A percentile compares a stretch with the other conserved stretches of the same genome.
These are phyloP conservation scores for Galerucella nymphaeae DNA, from an alignment of 2,888 invertebrate species.

Conservation along the genomic window DNA sequence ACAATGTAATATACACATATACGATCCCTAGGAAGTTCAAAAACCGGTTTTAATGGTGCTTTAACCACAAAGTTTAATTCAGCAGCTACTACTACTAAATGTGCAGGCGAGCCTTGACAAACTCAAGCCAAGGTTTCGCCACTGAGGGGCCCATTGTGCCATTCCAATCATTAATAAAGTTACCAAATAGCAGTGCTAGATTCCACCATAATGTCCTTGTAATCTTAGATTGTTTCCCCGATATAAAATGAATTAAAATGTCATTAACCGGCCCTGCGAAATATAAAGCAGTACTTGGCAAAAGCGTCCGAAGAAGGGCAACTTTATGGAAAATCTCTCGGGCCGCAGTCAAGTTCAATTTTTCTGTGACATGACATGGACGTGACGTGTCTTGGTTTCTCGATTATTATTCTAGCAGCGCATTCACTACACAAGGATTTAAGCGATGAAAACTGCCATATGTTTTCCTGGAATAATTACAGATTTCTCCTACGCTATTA, in stretches of 20 bases:
- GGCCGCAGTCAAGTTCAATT: constrained; percentile 30
- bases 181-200: background rate
- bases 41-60: background rate
- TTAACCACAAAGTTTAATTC: too few species aligned
- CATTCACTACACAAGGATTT: constrained; percentile 20
- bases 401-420: constrained; percentile 28
- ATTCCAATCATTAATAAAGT: too few species aligned
- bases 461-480: constrained; percentile 30
- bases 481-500: constrained; percentile 4
- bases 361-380: constrained; percentile 36
- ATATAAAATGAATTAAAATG: background rate
- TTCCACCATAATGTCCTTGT: too few species aligned
- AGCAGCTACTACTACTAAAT: too few species aligned
- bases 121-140: too few species aligned
- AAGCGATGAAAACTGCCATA: constrained; percentile 23
- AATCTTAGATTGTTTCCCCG: background rate
- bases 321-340: constrained; percentile 36
- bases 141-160: too few species aligned
- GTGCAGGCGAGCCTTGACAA: too few species aligned
- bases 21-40: background rate
- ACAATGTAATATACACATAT: background rate
- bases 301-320: constrained; percentile 17
- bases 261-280: background rate
- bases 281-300: constrained; percentile 6
- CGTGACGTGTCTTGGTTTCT: constrained; percentile 33